Base-by-base conservation (phyloP, 1,140 invertebrate genomes). In the Ips nitidus region DNA sequence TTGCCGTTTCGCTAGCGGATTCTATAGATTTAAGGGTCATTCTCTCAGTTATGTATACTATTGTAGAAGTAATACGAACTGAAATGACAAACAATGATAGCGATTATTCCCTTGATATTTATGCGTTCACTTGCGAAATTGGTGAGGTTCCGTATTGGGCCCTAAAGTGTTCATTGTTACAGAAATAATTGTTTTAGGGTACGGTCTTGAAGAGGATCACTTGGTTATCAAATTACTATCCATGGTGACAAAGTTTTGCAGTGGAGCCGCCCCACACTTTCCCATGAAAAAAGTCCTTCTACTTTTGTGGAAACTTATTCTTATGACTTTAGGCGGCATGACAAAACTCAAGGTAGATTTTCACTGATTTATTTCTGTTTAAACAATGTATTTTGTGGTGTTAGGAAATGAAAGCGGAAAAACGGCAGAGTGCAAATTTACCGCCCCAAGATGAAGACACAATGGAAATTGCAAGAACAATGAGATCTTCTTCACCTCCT, bases 271-370 rank as follows among this genome's bases (percentile, higher is more conserved):
- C 6, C 94, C 95, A 53, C 94, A 98, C 84, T 98, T 97, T 84
- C 97, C 97, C 8, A 98, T 98, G 88, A 98, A 97, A 80, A 99
- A 99, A 84, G 93, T 98, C 61, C 82, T 99, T 40, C 82, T 99
- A n/a, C 81, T 99, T 1, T 79, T 99, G 7, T 99, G 97, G 97
- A 99, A 99, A 84, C 87, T 95, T 2, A 88, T 98, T 53, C 82
- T 99, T 59, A 86, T 97, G 1, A 92, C 93, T 6, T 83, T 98
- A 36, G 97, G 97, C 38, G 96, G 95, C 7, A 93, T 94, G 70
- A 88, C 91, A 67, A 88, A 90, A 42, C 82, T 98, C 1, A 77
- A 73, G 94, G 93, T 71, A 84, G 97, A 89, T 6, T 50, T 50
- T 3, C 45, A 50, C 2, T 37, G 94, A 47, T 22, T 50, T 62